A percentile compares a stretch with the other conserved stretches of the same genome.
Conservation (phyloP, 2,113 vertebrate species). For the Pelmatolapia mariae region DNA sequence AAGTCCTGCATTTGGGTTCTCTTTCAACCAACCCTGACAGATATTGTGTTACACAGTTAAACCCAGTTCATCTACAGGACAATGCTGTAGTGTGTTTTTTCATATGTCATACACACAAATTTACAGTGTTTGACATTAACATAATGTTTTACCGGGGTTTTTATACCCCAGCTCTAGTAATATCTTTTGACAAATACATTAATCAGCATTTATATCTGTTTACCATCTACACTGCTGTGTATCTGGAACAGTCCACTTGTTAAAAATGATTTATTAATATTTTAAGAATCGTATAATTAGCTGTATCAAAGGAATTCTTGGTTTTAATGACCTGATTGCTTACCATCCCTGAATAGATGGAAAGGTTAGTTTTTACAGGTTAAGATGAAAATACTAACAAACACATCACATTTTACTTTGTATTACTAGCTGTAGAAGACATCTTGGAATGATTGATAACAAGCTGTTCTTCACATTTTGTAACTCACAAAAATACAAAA, state of each 20-base stretch:
- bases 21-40: background rate
- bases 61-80: background rate
- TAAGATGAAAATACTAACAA: background rate
- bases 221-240: background rate
- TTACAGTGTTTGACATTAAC: background rate
- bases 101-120: background rate
- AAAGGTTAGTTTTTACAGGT: background rate
- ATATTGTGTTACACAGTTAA: background rate
- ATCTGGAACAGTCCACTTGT: fast-evolving
- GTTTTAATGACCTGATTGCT: background rate
- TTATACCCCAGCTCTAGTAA: background rate
- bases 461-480: background rate
- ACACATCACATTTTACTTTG: background rate
- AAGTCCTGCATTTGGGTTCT: background rate
- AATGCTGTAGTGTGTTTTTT: background rate
- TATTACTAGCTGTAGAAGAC: background rate
- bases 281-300: background rate
- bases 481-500: background rate
- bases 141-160: background rate
- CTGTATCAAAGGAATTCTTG: background rate
- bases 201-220: background rate
- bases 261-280: background rate
- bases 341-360: background rate
- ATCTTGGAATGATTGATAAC: background rate
- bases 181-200: background rate